A percentile compares a stretch with the other conserved stretches of the same genome.
phyloP scores from a whole-genome alignment of 2,888 invertebrate genomes.

The Sphaerophoria rueppellii region DNA sequence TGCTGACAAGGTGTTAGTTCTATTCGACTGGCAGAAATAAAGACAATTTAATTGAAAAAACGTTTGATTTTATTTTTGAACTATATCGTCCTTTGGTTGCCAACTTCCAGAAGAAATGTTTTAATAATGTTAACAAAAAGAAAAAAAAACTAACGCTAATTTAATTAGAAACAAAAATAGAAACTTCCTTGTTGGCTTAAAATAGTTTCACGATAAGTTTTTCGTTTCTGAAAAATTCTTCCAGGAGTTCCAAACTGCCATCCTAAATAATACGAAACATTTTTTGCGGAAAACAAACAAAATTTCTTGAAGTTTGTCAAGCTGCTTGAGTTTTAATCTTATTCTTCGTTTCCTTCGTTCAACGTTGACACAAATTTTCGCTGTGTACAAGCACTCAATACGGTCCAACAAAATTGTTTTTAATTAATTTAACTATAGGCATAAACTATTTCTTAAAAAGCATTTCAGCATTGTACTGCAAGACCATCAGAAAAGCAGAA shows the following conservation, averaged over 20 bases:
- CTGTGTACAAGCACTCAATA: constrained; percentile 11
- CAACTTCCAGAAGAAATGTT: background rate
- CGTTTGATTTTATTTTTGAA: background rate
- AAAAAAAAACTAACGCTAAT: background rate
- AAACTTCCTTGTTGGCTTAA: background rate
- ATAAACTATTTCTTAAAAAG: constrained; percentile 65
- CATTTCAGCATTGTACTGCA: constrained; percentile 14
- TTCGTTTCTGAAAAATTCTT: background rate
- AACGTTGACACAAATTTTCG: background rate
- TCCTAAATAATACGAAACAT: constrained; percentile 56
- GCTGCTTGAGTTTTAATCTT: constrained; percentile 58
- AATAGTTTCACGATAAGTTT: constrained; percentile 9
- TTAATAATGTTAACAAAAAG: background rate
- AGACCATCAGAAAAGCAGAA: background rate
- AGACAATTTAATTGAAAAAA: background rate
- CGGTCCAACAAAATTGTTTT: constrained; percentile 47
- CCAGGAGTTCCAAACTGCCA: background rate
- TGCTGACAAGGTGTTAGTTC: too few relatives aligned
- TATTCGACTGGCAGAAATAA: too few relatives aligned
- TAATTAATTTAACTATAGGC: constrained; percentile 59
- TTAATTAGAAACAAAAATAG: background rate
- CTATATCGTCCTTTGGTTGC: background rate
- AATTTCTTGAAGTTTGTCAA: constrained; percentile 55
- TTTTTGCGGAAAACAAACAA: constrained; percentile 29
- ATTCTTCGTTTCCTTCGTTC: background rate